A percentile compares a stretch with the other conserved stretches of the same genome.
Evolutionary conservation across 2,797 vertebrate genomes (phyloP).

Genomic region (Geotrypetes seraphini): DNA sequence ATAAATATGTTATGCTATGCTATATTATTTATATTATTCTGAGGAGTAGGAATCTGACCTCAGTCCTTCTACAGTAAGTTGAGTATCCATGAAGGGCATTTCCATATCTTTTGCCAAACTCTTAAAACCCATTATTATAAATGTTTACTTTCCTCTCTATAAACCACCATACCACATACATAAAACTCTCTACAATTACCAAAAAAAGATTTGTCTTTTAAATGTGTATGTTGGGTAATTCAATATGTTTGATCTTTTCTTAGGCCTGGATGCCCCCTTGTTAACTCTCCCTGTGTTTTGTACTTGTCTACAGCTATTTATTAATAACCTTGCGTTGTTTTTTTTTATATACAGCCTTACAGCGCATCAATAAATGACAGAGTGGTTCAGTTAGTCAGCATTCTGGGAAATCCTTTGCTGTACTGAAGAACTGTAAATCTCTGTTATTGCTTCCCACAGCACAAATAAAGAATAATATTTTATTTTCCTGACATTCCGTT

Average conservation of each 20-base stretch:
- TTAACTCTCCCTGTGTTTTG: neutral
- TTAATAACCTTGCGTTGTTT: slow-evolving; percentile 56
- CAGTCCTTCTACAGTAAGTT: too few species aligned
- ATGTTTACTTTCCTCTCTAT: too few species aligned
- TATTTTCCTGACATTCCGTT: slow-evolving; percentile 8
- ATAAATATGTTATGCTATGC: too few species aligned
- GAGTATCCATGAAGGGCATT: too few species aligned
- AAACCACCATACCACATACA: too few species aligned
- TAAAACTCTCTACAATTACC: slow-evolving; percentile 27
- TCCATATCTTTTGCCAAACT: too few species aligned
- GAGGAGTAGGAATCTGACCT: too few species aligned
- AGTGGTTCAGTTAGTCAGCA: slow-evolving; percentile 55
- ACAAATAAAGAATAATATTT: slow-evolving; percentile 43
- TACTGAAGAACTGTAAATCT: slow-evolving; percentile 64
- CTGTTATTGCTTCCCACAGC: slow-evolving; percentile 59
- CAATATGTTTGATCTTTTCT: neutral
- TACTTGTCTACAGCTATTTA: slow-evolving; percentile 32
- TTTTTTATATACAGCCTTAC: slow-evolving; percentile 33
- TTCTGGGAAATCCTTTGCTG: slow-evolving; percentile 58
- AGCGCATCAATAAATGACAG: slow-evolving; percentile 42
- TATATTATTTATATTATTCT: too few species aligned
- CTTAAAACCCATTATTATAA: too few species aligned
- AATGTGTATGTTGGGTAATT: slow-evolving; percentile 22
- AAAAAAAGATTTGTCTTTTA: slow-evolving; percentile 27
- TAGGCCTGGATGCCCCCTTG: neutral